Evolutionary conservation across 2,888 invertebrate species (phyloP).

Genomic region (Acanthosoma haemorrhoidale): DNA sequence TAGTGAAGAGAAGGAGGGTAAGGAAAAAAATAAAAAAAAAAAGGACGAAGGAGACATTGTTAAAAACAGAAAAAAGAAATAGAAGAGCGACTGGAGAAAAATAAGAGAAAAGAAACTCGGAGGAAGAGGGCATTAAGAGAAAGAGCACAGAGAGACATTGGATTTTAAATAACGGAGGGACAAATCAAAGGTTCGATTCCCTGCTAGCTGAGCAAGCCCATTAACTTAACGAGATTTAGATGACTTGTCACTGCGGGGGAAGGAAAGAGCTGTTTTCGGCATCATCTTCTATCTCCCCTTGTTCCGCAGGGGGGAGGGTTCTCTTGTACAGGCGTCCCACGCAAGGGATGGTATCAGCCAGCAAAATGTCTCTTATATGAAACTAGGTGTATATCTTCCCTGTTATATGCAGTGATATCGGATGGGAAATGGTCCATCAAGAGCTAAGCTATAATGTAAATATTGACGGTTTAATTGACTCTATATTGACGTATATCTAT

Average conservation of each 20-base stretch:
- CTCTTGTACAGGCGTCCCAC: background rate
- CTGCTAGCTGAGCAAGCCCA: background rate
- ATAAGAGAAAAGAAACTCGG: conserved; percentile 2
- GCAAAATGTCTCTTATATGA: too few relatives aligned
- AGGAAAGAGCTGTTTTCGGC: background rate
- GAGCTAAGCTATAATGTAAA: too few relatives aligned
- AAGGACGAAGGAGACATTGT: background rate
- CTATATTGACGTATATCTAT: too few relatives aligned
- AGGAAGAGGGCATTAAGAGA: conserved; percentile 9
- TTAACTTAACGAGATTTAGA: conserved; percentile 27
- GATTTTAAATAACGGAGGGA: conserved; percentile 22
- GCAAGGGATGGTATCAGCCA: background rate
- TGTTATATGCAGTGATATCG: too few relatives aligned
- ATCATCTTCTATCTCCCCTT: background rate
- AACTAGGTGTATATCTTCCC: too few relatives aligned
- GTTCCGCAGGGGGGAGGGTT: background rate
- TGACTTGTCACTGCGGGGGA: conserved; percentile 10
- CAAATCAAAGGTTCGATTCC: conserved; percentile 21
- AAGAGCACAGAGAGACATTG: background rate
- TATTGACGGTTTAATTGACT: too few relatives aligned
- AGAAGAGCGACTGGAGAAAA: background rate
- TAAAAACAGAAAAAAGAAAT: background rate
- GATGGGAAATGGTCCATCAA: too few relatives aligned
- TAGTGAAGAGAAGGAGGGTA: background rate
- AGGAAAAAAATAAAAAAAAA: background rate